phyloP scores from a whole-genome alignment of 2,113 vertebrate species.

The Empidonax traillii region DNA sequence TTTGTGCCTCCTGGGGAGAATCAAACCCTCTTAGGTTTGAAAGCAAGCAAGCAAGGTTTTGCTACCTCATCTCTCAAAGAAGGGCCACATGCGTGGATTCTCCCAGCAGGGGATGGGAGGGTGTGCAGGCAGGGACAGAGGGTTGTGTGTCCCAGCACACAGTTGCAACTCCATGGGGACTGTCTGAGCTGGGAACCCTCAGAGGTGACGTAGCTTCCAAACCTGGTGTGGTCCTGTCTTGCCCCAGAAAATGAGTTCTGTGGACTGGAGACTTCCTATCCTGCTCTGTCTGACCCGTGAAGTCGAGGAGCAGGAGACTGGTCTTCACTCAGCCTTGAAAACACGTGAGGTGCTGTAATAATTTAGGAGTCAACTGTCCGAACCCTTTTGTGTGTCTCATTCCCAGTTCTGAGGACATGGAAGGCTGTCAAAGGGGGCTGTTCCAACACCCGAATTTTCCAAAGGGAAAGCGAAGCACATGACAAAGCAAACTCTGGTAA shows the following conservation, averaged over 20 bases:
- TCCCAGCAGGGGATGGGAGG: neutral
- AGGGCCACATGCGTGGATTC: fast-evolving
- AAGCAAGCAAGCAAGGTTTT: neutral
- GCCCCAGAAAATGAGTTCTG: neutral
- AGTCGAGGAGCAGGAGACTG: neutral
- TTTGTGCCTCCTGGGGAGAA: too few relatives aligned
- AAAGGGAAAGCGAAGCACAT: neutral
- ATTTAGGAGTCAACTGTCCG: neutral
- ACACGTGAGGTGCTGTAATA: fast-evolving
- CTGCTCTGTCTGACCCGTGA: fast-evolving
- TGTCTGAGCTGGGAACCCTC: neutral
- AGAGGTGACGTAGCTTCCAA: neutral
- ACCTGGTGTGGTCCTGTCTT: neutral
- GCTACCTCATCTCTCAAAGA: neutral
- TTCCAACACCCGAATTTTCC: neutral
- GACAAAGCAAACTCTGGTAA: neutral
- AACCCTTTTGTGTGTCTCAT: neutral
- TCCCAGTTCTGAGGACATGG: neutral
- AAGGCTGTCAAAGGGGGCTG: neutral
- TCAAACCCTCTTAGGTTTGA: neutral
- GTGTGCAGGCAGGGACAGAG: neutral
- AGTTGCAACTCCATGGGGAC: neutral
- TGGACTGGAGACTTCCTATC: neutral
- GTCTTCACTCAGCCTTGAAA: neutral
- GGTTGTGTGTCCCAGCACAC: fast-evolving